These are phyloP conservation scores for Anolis carolinensis DNA, from an alignment of 2,113 vertebrate genomes.

Conservation along the genomic window DNA sequence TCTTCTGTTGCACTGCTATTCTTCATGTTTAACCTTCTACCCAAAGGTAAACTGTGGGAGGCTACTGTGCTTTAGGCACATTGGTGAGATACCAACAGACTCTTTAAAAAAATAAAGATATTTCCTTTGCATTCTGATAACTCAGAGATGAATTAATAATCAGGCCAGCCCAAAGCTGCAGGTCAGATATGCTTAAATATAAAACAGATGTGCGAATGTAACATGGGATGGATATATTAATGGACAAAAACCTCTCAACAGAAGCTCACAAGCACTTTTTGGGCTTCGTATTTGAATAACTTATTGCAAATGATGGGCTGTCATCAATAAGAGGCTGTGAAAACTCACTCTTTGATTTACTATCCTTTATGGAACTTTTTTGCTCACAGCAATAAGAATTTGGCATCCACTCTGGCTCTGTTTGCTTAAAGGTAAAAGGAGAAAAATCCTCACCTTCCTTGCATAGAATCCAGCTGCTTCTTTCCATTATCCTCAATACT, in stretches of 20 bases:
- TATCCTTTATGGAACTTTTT: background rate
- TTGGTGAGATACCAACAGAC: background rate
- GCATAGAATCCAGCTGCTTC: background rate
- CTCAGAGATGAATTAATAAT: slow-evolving; percentile 1
- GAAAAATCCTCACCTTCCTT: background rate
- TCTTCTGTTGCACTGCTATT: background rate
- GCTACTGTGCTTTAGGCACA: background rate
- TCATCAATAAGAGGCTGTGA: slow-evolving; percentile 38
- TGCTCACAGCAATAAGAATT: background rate
- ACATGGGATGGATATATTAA: slow-evolving; percentile 8
- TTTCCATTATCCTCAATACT: background rate
- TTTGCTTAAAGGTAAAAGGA: background rate
- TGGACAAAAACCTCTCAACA: slow-evolving; percentile 1
- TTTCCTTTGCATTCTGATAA: slow-evolving; percentile 13
- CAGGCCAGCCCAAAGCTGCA: background rate
- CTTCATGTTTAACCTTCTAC: background rate
- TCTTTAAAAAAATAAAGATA: background rate
- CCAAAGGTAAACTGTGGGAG: slow-evolving; percentile 6
- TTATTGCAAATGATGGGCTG: slow-evolving; percentile 26
- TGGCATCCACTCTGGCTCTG: background rate
- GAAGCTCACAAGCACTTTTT: slow-evolving; percentile 12
- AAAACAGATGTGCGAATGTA: background rate
- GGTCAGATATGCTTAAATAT: background rate
- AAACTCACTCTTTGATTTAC: background rate
- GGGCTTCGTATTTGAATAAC: slow-evolving; percentile 8